Evolutionary conservation across 2,888 invertebrate genomes (phyloP).

Genomic region (Caenorhabditis virilis): DNA sequence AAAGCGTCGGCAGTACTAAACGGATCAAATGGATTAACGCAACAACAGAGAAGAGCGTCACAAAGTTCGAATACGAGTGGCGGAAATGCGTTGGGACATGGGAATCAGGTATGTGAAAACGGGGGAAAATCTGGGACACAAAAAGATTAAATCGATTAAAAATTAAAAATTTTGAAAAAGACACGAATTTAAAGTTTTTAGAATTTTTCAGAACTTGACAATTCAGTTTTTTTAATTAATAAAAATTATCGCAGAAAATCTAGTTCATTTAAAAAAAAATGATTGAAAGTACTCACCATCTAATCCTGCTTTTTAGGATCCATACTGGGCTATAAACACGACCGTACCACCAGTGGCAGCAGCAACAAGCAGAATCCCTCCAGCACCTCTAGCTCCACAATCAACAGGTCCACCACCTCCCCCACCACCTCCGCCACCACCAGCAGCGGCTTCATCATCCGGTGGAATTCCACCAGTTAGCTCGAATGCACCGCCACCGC

Average conservation of each 20-base stretch:
- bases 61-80: constrained; percentile 38
- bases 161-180: no score
- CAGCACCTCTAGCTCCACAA: constrained; percentile 13
- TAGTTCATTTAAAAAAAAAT: no score
- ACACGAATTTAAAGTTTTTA: no score
- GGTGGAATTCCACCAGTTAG: constrained; percentile 18
- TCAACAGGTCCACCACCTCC: constrained; percentile 33
- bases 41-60: constrained; percentile 44
- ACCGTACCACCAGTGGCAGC: constrained; percentile 1
- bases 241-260: no score
- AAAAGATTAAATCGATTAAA: no score
- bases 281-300: no score
- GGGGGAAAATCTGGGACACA: no score
- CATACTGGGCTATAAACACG: neutral
- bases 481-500: constrained; percentile 30
- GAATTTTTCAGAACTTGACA: no score
- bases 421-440: constrained; percentile 30
- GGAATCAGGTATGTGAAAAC: no score
- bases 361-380: neutral
- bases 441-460: constrained; percentile 4
- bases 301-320: constrained; percentile 1
- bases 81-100: no score
- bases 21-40: constrained; percentile 14
- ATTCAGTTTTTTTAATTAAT: no score
- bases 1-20: no score